These are phyloP conservation scores for Myanophis thanlyinensis DNA, from an alignment of 2,113 vertebrate species.

Conservation along the genomic window DNA sequence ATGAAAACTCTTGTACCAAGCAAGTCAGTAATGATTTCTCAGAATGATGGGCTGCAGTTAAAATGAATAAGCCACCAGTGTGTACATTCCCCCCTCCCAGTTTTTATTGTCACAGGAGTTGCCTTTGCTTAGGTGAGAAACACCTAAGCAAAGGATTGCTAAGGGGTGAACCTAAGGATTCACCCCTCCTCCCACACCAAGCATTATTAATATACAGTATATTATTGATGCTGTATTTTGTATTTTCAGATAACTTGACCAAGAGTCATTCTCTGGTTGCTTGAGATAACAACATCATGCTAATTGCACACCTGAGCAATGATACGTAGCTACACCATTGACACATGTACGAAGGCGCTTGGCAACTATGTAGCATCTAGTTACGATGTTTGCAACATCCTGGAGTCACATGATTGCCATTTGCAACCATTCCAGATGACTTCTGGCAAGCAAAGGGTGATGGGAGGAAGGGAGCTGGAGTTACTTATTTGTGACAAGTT, in stretches of 20 bases:
- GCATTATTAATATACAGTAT: not conserved
- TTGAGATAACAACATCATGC: not conserved
- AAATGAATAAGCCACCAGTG: constrained; percentile 30
- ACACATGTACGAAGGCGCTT: not conserved
- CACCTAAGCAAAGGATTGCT: no score
- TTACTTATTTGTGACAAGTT: not conserved
- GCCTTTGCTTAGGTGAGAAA: not conserved
- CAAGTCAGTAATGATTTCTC: constrained; percentile 51
- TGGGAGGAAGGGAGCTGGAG: no score
- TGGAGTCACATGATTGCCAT: not conserved
- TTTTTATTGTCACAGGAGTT: not conserved
- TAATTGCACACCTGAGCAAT: not conserved
- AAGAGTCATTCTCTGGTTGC: not conserved
- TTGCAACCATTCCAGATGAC: not conserved
- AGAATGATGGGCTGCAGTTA: constrained; percentile 40
- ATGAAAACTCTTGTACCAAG: constrained; percentile 24
- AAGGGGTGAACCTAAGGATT: no score
- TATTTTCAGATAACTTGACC: not conserved
- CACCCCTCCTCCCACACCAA: not conserved
- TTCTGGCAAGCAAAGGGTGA: not conserved
- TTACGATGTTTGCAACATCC: not conserved
- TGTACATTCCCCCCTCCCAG: not conserved
- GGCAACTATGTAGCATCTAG: not conserved
- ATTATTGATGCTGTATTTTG: not conserved
- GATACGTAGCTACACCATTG: not conserved